Conservation (phyloP, 2,888 invertebrate genomes). For the Troglohyphantes excavatus region DNA sequence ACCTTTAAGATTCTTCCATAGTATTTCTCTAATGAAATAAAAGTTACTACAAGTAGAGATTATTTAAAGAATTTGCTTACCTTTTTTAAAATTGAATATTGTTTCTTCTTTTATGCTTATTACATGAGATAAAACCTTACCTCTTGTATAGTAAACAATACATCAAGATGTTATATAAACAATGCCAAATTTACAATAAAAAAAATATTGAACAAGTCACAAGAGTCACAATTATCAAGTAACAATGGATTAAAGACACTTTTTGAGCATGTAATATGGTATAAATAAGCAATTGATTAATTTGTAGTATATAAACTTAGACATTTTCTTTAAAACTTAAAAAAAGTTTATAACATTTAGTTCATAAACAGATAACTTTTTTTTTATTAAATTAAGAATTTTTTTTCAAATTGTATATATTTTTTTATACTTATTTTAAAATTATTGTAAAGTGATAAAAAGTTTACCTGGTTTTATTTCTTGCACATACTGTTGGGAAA, state of each 20-base stretch:
- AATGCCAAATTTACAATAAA: no score
- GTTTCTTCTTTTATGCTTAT: not conserved
- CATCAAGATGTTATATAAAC: not conserved
- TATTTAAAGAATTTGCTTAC: not conserved
- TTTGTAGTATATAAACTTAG: not conserved
- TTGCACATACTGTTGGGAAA: slow-evolving; percentile 85
- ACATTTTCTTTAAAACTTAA: not conserved
- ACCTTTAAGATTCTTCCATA: not conserved
- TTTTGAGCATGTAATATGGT: no score
- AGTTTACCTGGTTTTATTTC: slow-evolving; percentile 81
- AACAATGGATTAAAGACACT: no score
- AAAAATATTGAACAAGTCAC: no score
- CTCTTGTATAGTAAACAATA: not conserved
- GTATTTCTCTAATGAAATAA: not conserved
- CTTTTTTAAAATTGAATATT: not conserved
- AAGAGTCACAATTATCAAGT: no score
- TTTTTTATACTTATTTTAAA: no score
- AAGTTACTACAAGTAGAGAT: not conserved
- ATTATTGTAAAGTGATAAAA: not conserved
- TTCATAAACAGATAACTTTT: slow-evolving; percentile 1
- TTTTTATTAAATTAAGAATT: no score
- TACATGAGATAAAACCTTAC: not conserved
- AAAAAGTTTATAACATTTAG: not conserved
- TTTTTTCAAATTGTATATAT: no score
- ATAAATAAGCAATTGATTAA: not conserved